phyloP scores from a whole-genome alignment of 2,888 invertebrate species.

The Leptarthrus brevirostris region DNA sequence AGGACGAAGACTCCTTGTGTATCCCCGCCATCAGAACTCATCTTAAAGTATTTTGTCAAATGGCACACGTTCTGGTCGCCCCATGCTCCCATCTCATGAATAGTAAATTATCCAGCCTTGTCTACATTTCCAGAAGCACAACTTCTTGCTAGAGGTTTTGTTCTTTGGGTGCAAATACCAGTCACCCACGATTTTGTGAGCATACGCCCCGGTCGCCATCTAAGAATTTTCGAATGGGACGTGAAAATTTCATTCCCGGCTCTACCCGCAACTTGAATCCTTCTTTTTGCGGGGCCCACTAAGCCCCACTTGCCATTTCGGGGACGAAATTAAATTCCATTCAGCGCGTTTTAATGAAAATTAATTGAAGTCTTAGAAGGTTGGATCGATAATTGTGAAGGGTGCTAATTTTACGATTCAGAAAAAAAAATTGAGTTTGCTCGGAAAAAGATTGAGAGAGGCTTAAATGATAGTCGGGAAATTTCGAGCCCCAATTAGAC shows the following conservation, averaged over 20 bases:
- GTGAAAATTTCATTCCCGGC: slow-evolving; percentile 34
- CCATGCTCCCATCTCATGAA: slow-evolving; percentile 44
- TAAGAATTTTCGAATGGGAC: slow-evolving; percentile 27
- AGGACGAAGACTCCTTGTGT: not conserved
- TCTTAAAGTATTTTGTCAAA: slow-evolving; percentile 49
- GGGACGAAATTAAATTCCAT: slow-evolving; percentile 60
- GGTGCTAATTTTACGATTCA: slow-evolving; percentile 40
- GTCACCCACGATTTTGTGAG: not conserved
- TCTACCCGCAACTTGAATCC: slow-evolving; percentile 6
- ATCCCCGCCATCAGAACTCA: slow-evolving; percentile 36
- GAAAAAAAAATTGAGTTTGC: not conserved
- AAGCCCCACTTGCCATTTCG: slow-evolving; percentile 51
- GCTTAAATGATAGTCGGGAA: slow-evolving; percentile 28
- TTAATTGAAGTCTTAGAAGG: slow-evolving; percentile 59
- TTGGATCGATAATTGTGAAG: slow-evolving; percentile 46
- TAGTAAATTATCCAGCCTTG: slow-evolving; percentile 43
- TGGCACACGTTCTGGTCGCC: slow-evolving; percentile 33
- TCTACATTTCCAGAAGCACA: slow-evolving; percentile 45
- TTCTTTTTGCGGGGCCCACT: slow-evolving; percentile 9
- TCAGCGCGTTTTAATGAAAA: slow-evolving; percentile 61
- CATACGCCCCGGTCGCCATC: not conserved
- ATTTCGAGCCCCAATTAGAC: slow-evolving; percentile 24
- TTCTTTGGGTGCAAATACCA: not conserved
- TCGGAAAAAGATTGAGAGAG: slow-evolving; percentile 4
- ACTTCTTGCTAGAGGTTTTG: slow-evolving; percentile 45